A percentile compares a stretch with the other conserved stretches of the same genome.
Evolutionary conservation across 2,797 vertebrate species (phyloP).

Genomic region (Diglossa cyanea): DNA sequence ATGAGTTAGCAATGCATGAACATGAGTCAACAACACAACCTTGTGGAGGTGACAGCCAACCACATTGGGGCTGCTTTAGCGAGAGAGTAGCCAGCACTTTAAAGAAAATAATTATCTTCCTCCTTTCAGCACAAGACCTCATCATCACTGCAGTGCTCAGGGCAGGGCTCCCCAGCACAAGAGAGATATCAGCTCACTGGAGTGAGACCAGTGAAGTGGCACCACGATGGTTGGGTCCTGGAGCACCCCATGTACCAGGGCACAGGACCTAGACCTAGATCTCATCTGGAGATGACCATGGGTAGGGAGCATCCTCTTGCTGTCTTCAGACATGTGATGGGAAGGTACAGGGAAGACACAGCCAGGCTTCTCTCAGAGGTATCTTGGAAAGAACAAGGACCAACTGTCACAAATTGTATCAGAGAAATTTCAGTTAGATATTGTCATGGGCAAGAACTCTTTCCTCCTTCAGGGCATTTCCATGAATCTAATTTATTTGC

Average conservation of each 20-base stretch:
- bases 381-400: background rate
- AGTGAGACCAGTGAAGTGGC: background rate
- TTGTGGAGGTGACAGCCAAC: background rate
- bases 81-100: accelerated
- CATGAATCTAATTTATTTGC: background rate
- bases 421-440: background rate
- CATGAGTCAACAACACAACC: background rate
- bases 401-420: background rate
- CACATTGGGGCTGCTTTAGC: background rate
- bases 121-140: background rate
- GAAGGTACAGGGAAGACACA: background rate
- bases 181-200: background rate
- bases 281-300: background rate
- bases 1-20: background rate
- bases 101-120: background rate
- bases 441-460: accelerated
- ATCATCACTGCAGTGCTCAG: background rate
- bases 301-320: background rate
- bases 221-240: background rate
- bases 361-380: background rate
- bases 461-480: background rate
- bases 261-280: background rate
- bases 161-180: background rate
- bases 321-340: background rate
- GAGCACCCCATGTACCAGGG: background rate